Percentiles rank a stretch among this genome's conserved stretches.
Conservation (phyloP, 2,888 invertebrate species). For the Hyposoter didymator region DNA sequence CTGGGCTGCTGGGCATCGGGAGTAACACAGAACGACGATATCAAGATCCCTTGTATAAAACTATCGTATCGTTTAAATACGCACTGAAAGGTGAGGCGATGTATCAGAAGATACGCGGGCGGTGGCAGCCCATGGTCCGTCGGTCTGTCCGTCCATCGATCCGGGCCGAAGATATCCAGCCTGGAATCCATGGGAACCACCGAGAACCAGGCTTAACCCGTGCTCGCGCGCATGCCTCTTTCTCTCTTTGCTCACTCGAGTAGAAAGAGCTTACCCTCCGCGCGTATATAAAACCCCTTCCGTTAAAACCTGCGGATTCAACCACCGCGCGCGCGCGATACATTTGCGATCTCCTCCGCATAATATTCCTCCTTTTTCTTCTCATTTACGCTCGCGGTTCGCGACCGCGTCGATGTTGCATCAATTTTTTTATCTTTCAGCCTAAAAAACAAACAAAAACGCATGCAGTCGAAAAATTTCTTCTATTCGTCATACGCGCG, state of each 20-base stretch:
- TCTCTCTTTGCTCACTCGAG: constrained; percentile 50
- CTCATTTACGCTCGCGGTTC: constrained; percentile 53
- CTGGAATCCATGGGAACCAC: constrained; percentile 84
- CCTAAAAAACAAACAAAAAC: too few species aligned
- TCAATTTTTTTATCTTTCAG: too few species aligned
- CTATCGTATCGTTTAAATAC: constrained; percentile 85
- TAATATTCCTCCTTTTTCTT: constrained; percentile 24
- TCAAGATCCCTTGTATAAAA: constrained; percentile 84
- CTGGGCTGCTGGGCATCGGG: constrained; percentile 59
- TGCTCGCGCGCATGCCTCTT: constrained; percentile 40
- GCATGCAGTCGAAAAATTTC: too few species aligned
- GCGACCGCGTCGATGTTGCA: too few species aligned
- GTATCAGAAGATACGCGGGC: constrained; percentile 84
- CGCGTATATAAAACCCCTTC: constrained; percentile 57
- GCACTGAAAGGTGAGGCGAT: constrained; percentile 85
- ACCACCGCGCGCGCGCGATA: constrained; percentile 38
- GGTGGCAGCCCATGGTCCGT: constrained; percentile 81
- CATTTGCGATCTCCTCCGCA: too few species aligned
- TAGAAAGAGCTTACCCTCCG: constrained; percentile 71
- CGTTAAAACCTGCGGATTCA: constrained; percentile 51
- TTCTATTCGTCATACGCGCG: neutral
- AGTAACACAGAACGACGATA: constrained; percentile 73
- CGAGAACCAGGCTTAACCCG: constrained; percentile 81
- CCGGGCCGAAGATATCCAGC: constrained; percentile 82
- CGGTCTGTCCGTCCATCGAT: constrained; percentile 81